Evolutionary conservation across 2,797 vertebrate genomes (phyloP), one percentile per base, ranked within the genome.

Genomic region (Halcyon chelicuti): DNA sequence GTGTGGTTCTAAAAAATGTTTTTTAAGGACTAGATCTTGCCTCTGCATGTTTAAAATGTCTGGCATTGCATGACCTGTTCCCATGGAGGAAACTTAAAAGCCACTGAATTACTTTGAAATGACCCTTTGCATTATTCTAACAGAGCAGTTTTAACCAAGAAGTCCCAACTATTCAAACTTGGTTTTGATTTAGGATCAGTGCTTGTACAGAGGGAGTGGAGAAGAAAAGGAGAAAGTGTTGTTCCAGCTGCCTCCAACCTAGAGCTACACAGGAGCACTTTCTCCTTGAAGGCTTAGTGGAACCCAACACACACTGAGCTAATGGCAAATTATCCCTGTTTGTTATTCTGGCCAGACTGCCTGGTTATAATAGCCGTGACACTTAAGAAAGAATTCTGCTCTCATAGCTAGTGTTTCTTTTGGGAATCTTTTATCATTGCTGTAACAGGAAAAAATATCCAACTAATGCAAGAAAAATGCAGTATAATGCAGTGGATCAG

Each of bases 231-330:
- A 26, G 33, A 31, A 20, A 22, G 3, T 57, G 25, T 6, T 93
- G 22, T 44, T 52, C 14, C 37, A 73, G 15, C 19, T 82, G 49
- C n/a, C 15, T 66, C 39, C 47, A 13, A 26, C 42, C 20, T 73
- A 14, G 9, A 58, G 29, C 52, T 74, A 18, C 2, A 0, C 2
- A 0, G 61, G 52, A 91, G 15, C 35, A 29, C 10, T 84, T 77
- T 22, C 47, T 49, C 21, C 46, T 13, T 49, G 40, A 68, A 76
- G 68, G 37, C 17, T 67, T 5, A 4, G 14, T 52, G 23, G 33
- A 92, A 57, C 44, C 31, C 49, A n/a, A 0, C 0, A 0, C 65
- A 55, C 1, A 2, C 21, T 76, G 68, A 80, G 14, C 46, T 79
- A 65, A 57, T 46, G 15, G 21, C 62, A 84, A 37, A 84, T 68